Percentiles rank a stretch among this genome's conserved stretches.
These are phyloP conservation scores for Nephila pilipes DNA, from an alignment of 1,140 invertebrate genomes.

Conservation along the genomic window DNA sequence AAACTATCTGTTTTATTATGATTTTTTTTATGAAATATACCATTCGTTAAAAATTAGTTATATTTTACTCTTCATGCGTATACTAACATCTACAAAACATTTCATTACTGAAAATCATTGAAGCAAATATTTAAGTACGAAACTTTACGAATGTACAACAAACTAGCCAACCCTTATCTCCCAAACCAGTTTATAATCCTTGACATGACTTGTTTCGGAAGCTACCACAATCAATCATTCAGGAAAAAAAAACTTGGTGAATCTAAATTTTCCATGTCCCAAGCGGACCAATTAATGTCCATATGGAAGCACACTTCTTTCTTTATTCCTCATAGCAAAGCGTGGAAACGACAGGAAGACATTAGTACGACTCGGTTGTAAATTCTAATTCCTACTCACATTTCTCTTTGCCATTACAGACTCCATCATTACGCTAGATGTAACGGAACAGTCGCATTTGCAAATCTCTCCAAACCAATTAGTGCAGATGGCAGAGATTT, in stretches of 20 bases:
- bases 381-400: conserved; percentile 50
- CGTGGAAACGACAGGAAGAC: conserved; percentile 59
- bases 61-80: no score
- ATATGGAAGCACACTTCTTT: background rate
- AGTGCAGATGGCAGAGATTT: conserved; percentile 73
- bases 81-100: no score
- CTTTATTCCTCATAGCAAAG: background rate
- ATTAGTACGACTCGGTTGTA: conserved; percentile 48
- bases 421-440: conserved; percentile 45
- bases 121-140: background rate
- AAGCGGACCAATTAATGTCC: background rate
- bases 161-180: background rate
- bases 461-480: conserved; percentile 67
- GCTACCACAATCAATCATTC: background rate
- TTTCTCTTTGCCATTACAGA: conserved; percentile 67
- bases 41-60: no score
- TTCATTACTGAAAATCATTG: no score
- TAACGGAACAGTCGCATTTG: conserved; percentile 23
- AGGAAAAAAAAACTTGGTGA: background rate
- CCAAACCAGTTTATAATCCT: background rate
- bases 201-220: background rate
- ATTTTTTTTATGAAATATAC: no score
- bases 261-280: background rate
- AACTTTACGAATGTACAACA: background rate
- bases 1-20: no score